Conservation (phyloP, 1,140 invertebrate genomes). For the Gryon sp. region DNA sequence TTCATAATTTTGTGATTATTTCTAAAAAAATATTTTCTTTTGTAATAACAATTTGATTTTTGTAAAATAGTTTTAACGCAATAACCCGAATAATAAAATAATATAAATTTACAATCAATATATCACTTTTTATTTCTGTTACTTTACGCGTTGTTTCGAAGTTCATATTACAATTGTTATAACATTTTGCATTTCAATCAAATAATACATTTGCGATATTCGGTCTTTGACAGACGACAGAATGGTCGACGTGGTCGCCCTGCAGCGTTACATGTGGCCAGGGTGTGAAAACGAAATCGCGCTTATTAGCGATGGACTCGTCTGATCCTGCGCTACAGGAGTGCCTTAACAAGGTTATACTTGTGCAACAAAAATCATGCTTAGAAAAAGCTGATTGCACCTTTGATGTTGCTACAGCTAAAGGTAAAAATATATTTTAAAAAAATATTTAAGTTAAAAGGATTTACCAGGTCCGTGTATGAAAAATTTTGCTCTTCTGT, state of each 20-base stretch:
- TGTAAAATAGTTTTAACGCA: too few relatives aligned
- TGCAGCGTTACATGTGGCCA: slow-evolving; percentile 86
- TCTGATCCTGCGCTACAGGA: slow-evolving; percentile 81
- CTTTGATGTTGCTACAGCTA: slow-evolving; percentile 86
- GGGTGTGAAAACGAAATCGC: slow-evolving; percentile 85
- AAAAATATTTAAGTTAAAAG: slow-evolving; percentile 19
- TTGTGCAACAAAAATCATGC: slow-evolving; percentile 84
- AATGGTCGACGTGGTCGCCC: slow-evolving; percentile 87
- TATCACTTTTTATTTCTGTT: too few relatives aligned
- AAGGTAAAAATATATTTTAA: slow-evolving; percentile 78
- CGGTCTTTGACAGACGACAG: slow-evolving; percentile 80
- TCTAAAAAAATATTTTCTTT: too few relatives aligned
- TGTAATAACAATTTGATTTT: too few relatives aligned
- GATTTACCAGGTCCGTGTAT: too few relatives aligned
- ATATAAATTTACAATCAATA: too few relatives aligned
- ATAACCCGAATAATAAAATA: too few relatives aligned
- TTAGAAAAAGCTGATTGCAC: slow-evolving; percentile 83
- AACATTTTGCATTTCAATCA: too few relatives aligned
- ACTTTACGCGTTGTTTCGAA: too few relatives aligned
- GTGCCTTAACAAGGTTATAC: slow-evolving; percentile 82
- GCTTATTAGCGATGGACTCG: slow-evolving; percentile 81
- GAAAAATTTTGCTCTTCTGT: too few relatives aligned
- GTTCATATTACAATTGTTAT: too few relatives aligned
- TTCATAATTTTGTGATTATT: too few relatives aligned
- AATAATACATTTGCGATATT: neutral